phyloP scores from a whole-genome alignment of 2,113 vertebrate genomes.

The Dasyprocta punctata region DNA sequence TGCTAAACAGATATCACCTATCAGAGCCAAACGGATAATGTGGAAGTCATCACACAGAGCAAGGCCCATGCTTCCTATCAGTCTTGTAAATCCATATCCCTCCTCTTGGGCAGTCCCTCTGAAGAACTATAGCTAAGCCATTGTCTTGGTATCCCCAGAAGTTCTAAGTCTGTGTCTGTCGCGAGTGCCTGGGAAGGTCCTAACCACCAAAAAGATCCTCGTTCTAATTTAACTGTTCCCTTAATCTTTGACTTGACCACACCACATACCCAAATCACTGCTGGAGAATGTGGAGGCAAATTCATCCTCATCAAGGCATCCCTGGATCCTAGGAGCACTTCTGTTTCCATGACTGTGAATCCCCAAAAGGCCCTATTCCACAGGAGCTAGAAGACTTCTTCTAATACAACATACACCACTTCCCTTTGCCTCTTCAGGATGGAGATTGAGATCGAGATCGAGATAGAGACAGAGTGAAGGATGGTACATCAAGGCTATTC shows the following conservation, averaged over 20 bases:
- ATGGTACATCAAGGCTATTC: background rate
- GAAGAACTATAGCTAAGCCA: background rate
- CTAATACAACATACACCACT: background rate
- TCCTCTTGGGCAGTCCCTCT: background rate
- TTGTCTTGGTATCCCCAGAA: background rate
- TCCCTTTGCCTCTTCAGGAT: background rate
- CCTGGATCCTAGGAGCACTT: conserved; percentile 38
- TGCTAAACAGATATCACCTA: background rate
- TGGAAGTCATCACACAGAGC: background rate
- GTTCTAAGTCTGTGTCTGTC: background rate
- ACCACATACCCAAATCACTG: background rate
- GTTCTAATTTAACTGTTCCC: conserved; percentile 5
- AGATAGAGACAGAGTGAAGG: background rate
- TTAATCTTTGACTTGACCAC: background rate
- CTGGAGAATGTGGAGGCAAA: background rate
- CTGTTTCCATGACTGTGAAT: conserved; percentile 37
- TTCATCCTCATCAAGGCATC: background rate
- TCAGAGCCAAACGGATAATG: background rate
- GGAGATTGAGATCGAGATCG: background rate
- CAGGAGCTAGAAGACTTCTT: background rate
- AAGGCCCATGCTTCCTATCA: background rate
- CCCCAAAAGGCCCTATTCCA: background rate
- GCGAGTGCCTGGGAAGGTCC: background rate
- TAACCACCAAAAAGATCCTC: background rate
- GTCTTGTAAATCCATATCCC: background rate